phyloP scores from a whole-genome alignment of 2,888 invertebrate species.

The Epinotia nisella region DNA sequence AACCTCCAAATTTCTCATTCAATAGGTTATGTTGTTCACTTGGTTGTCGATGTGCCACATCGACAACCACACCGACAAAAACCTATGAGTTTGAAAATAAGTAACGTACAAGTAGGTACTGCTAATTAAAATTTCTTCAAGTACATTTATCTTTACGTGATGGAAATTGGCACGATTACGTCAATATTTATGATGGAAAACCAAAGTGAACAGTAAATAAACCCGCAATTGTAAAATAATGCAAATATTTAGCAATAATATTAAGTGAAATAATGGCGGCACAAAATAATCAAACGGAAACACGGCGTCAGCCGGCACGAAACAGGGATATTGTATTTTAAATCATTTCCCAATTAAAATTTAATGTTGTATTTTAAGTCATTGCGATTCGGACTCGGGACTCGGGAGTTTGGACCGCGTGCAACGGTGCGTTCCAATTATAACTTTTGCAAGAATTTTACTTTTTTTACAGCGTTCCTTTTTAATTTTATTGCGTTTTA shows the following conservation, averaged over 20 bases:
- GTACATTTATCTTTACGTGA: neutral
- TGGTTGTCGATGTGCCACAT: no score
- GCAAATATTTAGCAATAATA: conserved; percentile 35
- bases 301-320: conserved; percentile 35
- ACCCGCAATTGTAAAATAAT: conserved; percentile 26
- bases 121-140: no score
- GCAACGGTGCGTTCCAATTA: conserved; percentile 44
- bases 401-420: conserved; percentile 17
- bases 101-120: no score
- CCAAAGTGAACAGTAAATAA: neutral
- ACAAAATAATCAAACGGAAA: conserved; percentile 39
- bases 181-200: neutral
- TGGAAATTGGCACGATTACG: neutral
- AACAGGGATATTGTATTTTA: conserved; percentile 39
- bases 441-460: conserved; percentile 35
- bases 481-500: conserved; percentile 34
- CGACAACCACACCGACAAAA: no score
- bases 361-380: conserved; percentile 39
- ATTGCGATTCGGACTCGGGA: conserved; percentile 12
- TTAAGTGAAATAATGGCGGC: conserved; percentile 33
- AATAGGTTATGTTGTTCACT: no score
- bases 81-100: no score
- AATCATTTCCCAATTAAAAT: conserved; percentile 43
- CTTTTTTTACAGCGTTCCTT: conserved; percentile 36
- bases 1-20: no score